Percentiles rank a stretch among this genome's conserved stretches.
phyloP scores from a whole-genome alignment of 1,140 invertebrate species.

The Diuraphis noxia region DNA sequence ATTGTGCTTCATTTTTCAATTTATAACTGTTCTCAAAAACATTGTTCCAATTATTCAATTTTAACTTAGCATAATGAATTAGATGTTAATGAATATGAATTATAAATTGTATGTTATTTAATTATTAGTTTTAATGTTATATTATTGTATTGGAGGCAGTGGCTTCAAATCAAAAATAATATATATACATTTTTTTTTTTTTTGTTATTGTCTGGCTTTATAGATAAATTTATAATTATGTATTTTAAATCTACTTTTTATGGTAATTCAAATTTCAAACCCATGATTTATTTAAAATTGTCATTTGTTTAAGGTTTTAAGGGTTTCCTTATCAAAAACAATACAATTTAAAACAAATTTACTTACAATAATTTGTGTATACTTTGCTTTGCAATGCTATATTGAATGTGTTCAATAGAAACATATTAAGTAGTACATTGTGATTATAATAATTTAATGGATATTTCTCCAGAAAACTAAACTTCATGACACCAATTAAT shows the following conservation, averaged over 20 bases:
- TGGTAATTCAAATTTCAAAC: not conserved
- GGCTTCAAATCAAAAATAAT: not conserved
- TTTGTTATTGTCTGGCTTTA: not conserved
- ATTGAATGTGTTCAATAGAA: not conserved
- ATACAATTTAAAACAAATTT: not conserved
- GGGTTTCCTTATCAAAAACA: not conserved
- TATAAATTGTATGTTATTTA: constrained; percentile 8
- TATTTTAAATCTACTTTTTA: not conserved
- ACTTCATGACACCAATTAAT: not conserved
- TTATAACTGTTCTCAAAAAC: not conserved
- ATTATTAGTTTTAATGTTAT: not conserved
- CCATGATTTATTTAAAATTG: not conserved
- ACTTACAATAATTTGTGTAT: not conserved
- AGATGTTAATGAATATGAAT: constrained; percentile 12
- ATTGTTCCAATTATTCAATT: not conserved
- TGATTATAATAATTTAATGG: not conserved
- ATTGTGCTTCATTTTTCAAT: not conserved
- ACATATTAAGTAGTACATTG: not conserved
- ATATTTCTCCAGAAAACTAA: not conserved
- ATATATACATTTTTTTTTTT: not conserved
- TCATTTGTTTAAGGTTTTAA: not conserved
- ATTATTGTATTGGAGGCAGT: not conserved
- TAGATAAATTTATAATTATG: not conserved
- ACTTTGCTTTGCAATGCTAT: not conserved
- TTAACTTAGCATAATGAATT: not conserved